Conservation (phyloP, 2,797 vertebrate genomes). For the Heteromormyrus szaboi region DNA sequence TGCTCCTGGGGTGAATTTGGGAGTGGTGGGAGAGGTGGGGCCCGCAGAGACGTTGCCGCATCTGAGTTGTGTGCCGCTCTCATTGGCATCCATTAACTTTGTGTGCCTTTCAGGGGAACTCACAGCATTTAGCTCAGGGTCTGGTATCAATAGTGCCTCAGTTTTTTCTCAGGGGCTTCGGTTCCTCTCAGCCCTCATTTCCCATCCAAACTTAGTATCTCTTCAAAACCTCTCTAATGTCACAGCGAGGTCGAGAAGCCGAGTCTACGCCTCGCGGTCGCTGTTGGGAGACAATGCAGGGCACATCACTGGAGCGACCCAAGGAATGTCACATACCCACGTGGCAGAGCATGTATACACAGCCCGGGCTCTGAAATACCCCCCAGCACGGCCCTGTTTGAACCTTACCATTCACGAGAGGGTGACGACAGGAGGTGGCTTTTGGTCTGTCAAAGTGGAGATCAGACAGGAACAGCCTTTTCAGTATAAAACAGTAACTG, state of each 20-base stretch:
- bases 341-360: background rate
- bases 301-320: background rate
- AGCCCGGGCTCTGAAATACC: background rate
- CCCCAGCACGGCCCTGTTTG: background rate
- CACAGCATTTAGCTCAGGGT: background rate
- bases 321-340: background rate
- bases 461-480: background rate
- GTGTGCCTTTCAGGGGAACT: background rate
- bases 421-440: background rate
- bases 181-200: background rate
- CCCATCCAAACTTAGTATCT: background rate
- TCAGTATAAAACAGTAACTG: background rate
- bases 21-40: background rate
- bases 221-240: background rate
- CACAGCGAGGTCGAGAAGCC: background rate
- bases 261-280: background rate
- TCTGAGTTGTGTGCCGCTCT: background rate
- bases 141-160: background rate
- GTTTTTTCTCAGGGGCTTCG: background rate
- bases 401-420: background rate
- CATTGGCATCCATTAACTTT: background rate
- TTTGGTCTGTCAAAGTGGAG: background rate
- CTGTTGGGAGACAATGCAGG: background rate
- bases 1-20: constrained; percentile 49
- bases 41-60: background rate